Evolutionary conservation across 1,140 invertebrate species (phyloP).

Genomic region (Ephestia elutella): DNA sequence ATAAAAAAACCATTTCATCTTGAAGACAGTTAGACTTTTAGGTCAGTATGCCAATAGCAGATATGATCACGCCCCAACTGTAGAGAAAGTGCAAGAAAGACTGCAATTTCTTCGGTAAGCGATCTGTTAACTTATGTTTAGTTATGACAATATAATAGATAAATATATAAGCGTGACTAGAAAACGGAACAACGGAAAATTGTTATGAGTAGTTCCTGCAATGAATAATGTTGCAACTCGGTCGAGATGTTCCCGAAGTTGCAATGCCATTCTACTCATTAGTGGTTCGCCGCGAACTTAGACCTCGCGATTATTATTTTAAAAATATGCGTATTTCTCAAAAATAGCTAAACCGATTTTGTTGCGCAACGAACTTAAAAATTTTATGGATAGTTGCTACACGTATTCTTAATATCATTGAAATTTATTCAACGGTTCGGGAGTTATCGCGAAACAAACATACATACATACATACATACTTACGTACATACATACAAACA

Average conservation of each 20-base stretch:
- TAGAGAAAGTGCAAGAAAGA: slow-evolving; percentile 15
- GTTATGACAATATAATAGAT: slow-evolving; percentile 12
- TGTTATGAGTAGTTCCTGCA: background rate
- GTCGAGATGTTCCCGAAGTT: background rate
- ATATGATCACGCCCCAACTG: background rate
- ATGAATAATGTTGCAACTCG: background rate
- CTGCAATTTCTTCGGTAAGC: slow-evolving; percentile 14
- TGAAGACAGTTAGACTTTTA: background rate
- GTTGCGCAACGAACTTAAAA: no score
- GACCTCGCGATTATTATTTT: no score
- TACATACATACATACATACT: no score
- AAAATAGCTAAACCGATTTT: no score
- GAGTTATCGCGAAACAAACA: no score
- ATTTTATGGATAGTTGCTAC: no score
- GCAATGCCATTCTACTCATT: background rate
- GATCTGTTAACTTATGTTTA: slow-evolving; percentile 13
- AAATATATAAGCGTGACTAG: slow-evolving; percentile 7
- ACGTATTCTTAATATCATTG: no score
- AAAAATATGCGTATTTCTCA: no score
- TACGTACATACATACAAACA: no score
- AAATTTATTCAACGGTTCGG: no score
- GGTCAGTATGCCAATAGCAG: slow-evolving; percentile 3
- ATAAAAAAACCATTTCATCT: no score
- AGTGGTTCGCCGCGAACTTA: no score
- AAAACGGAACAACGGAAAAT: slow-evolving; percentile 1